Conservation (phyloP, 2,113 vertebrate species). For the Psilopogon haemacephalus region DNA sequence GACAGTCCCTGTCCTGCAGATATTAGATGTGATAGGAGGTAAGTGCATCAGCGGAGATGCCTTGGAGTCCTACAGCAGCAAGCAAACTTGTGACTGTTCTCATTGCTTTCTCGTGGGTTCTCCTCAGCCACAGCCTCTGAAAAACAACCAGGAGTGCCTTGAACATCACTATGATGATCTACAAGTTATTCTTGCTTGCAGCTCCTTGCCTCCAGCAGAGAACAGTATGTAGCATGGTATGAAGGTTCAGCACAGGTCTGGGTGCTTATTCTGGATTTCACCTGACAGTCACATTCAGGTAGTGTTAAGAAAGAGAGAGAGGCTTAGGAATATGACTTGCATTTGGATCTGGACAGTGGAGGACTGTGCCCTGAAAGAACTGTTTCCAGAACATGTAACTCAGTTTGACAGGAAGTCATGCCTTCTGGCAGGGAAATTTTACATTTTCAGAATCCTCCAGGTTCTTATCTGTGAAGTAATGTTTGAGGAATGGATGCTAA, state of each 20-base stretch:
- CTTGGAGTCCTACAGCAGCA: not conserved
- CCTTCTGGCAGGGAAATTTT: not conserved
- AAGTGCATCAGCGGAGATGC: not conserved
- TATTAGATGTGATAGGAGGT: not conserved
- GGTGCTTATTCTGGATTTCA: not conserved
- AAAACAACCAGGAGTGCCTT: not conserved
- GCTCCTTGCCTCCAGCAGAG: not conserved
- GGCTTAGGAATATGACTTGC: not conserved
- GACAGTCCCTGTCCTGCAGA: not conserved
- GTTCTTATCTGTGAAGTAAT: not conserved
- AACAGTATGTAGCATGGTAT: not conserved
- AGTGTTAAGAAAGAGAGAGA: not conserved
- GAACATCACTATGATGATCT: not conserved
- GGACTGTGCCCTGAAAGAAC: not conserved
- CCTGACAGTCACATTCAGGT: not conserved
- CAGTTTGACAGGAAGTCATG: not conserved
- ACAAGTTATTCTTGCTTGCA: not conserved
- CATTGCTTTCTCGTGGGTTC: fast-evolving
- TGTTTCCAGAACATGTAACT: not conserved
- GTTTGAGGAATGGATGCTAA: not conserved
- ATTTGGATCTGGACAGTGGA: not conserved
- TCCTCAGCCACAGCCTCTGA: not conserved
- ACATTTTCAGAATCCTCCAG: not conserved
- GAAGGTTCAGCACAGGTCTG: not conserved
- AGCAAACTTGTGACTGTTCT: not conserved